phyloP scores from a whole-genome alignment of 2,888 invertebrate genomes.

The Atrina japonica region DNA sequence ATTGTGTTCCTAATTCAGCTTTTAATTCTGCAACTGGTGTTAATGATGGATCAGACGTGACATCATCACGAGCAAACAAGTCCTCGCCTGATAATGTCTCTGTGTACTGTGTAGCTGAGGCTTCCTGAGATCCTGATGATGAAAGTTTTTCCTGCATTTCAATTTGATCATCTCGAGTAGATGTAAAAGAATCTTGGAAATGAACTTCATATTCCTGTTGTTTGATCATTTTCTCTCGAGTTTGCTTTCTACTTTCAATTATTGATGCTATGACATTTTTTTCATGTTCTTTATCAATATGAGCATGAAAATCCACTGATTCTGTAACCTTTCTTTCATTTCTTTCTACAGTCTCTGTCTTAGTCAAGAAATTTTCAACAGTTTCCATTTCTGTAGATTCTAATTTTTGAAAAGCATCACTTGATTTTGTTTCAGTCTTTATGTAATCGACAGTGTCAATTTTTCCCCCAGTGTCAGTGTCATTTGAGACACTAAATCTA shows the following conservation, averaged over 20 bases:
- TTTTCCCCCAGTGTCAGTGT: slow-evolving; percentile 22
- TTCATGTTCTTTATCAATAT: slow-evolving; percentile 72
- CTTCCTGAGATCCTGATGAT: slow-evolving; percentile 43
- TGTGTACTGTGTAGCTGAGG: slow-evolving; percentile 26
- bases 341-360: not conserved
- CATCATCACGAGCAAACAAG: slow-evolving; percentile 40
- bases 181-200: slow-evolving; percentile 38
- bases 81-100: slow-evolving; percentile 40
- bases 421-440: too few relatives aligned
- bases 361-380: too few relatives aligned
- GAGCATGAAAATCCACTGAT: slow-evolving; percentile 74
- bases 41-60: slow-evolving; percentile 33
- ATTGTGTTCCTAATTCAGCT: slow-evolving; percentile 19
- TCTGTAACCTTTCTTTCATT: not conserved
- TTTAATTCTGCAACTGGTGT: slow-evolving; percentile 29
- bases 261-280: slow-evolving; percentile 74
- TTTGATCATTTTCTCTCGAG: slow-evolving; percentile 59
- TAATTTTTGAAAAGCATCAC: too few relatives aligned
- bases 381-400: too few relatives aligned
- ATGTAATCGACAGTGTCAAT: too few relatives aligned
- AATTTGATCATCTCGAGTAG: slow-evolving; percentile 46
- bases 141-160: slow-evolving; percentile 41
- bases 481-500: slow-evolving; percentile 50
- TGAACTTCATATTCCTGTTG: slow-evolving; percentile 49
- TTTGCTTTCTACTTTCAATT: slow-evolving; percentile 63